Conservation (phyloP, 2,797 vertebrate species). For the Lutjanus argentimaculatus region DNA sequence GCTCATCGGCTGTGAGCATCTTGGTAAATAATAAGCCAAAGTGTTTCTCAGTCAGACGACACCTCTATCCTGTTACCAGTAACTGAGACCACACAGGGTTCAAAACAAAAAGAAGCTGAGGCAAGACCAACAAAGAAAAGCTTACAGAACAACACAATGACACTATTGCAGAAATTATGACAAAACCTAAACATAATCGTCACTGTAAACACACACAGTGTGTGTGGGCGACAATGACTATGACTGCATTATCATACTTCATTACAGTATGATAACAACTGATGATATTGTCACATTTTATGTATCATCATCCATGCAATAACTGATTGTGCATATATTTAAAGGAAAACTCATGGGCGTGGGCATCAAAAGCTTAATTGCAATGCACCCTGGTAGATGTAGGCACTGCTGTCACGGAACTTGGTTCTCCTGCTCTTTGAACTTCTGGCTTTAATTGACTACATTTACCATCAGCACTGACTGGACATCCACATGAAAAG, state of each 20-base stretch:
- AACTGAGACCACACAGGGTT: conserved; percentile 8
- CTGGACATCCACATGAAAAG: too few relatives aligned
- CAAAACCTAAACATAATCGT: background rate
- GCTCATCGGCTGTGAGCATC: conserved; percentile 23
- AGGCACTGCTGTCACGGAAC: too few relatives aligned
- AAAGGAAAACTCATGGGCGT: too few relatives aligned
- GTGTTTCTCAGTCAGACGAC: conserved; percentile 30
- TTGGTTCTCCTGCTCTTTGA: too few relatives aligned
- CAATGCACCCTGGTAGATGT: too few relatives aligned
- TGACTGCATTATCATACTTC: background rate
- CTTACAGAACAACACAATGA: conserved; percentile 5
- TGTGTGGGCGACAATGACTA: background rate
- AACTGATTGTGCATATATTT: background rate
- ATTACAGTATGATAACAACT: background rate
- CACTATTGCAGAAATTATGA: background rate
- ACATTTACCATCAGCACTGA: too few relatives aligned
- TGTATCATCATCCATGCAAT: background rate
- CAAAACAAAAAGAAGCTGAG: conserved; percentile 15
- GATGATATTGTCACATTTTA: background rate
- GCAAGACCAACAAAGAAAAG: background rate
- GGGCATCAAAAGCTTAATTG: too few relatives aligned
- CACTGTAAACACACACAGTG: background rate
- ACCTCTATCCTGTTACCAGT: conserved; percentile 20
- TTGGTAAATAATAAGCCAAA: conserved; percentile 29
- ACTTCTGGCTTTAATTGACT: too few relatives aligned